phyloP scores from a whole-genome alignment of 2,797 vertebrate genomes.

The Mallotus villosus region DNA sequence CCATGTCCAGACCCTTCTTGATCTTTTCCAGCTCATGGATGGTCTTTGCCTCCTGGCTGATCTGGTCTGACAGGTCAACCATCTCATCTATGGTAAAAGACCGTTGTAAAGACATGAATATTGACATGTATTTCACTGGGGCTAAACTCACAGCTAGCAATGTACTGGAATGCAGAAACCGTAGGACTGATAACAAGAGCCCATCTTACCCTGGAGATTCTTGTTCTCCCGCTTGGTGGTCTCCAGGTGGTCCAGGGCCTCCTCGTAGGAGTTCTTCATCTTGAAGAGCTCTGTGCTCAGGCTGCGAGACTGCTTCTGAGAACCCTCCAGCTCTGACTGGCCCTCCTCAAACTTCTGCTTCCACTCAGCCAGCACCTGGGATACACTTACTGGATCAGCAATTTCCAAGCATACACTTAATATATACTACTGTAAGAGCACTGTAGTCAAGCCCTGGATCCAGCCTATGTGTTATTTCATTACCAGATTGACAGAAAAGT shows the following conservation, averaged over 20 bases:
- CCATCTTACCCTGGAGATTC: constrained; percentile 86
- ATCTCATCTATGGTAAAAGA: constrained; percentile 84
- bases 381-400: neutral
- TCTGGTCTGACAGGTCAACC: constrained; percentile 86
- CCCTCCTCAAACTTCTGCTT: constrained; percentile 89
- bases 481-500: neutral
- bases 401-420: neutral
- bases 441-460: neutral
- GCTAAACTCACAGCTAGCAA: neutral
- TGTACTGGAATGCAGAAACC: neutral
- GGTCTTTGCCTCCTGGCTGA: constrained; percentile 85
- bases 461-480: neutral
- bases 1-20: constrained; percentile 86
- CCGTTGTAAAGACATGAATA: neutral
- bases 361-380: constrained; percentile 81
- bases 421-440: neutral
- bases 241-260: constrained; percentile 88
- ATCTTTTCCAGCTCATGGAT: constrained; percentile 91
- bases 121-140: neutral
- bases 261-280: constrained; percentile 89
- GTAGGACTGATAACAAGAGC: neutral
- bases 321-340: constrained; percentile 85
- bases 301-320: constrained; percentile 86
- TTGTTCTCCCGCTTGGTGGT: constrained; percentile 91
- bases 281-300: constrained; percentile 93